Base-by-base conservation (phyloP, 1,140 invertebrate species). In the Sycobia sp. region DNA sequence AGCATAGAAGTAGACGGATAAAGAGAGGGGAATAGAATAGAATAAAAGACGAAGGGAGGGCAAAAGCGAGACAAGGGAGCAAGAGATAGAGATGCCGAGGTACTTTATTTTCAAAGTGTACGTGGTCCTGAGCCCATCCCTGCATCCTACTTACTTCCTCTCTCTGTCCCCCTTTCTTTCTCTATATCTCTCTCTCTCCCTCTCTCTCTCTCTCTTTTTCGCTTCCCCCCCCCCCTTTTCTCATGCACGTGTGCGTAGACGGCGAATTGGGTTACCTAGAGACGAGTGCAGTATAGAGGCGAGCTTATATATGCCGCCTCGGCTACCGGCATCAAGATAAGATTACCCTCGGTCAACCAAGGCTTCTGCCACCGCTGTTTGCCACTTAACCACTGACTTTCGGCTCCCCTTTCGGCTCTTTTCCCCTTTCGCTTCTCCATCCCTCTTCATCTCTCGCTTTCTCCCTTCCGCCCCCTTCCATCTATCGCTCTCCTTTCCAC, bases 271-370 rank as follows among this genome's bases (percentile, higher is more conserved):
- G 47, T 43, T 60, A 43, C 0, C 27, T 1, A 22, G 7, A 27
- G n/a, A n/a, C 11, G 38, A n/a, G n/a, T n/a, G n/a, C n/a, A n/a
- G n/a, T n/a, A n/a, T n/a, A n/a, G n/a, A n/a, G n/a, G n/a, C n/a
- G n/a, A n/a, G n/a, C n/a, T n/a, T n/a, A n/a, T n/a, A n/a, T n/a
- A n/a, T n/a, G n/a, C n/a, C 25, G 25, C 18, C 57, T 58, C 43
- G 34, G 20, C 25, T 36, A 50, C 46, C 22, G 27, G 25, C 29
- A 54, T 62, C 59, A 46, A 54, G 59, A 54, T 62, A 62, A 62
- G 39, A 50, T 62, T 62, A 46, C 39, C 47, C 49, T 54, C 41
- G 59, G 50, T 54, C 49, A 62, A 62, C 50, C 29, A 16, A 54
- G 38, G 16, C 46, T 51, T 22, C 36, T 60, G 38, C 27, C 10